Evolutionary conservation across 2,113 vertebrate species (phyloP).

Genomic region (Sander vitreus): DNA sequence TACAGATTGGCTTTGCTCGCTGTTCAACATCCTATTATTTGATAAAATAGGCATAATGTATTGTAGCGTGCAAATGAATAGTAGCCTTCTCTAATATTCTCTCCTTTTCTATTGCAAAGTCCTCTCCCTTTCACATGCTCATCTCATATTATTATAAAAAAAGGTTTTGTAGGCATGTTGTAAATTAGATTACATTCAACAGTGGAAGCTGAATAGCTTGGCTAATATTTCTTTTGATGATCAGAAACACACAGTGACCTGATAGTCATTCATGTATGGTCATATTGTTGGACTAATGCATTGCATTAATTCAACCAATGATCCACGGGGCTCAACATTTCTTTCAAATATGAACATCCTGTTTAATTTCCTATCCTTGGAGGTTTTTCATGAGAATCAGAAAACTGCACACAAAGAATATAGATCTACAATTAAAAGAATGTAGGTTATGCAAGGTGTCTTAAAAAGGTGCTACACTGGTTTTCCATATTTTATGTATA

Average conservation of each 20-base stretch:
- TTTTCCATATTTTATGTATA: not conserved
- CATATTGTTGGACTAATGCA: slow-evolving; percentile 52
- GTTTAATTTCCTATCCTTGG: slow-evolving; percentile 43
- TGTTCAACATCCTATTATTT: slow-evolving; percentile 34
- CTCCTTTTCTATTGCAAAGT: slow-evolving; percentile 39
- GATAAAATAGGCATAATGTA: slow-evolving; percentile 40
- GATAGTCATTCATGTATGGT: slow-evolving; percentile 79
- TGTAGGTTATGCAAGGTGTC: not conserved
- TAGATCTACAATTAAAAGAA: not conserved
- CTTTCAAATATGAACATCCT: slow-evolving; percentile 30
- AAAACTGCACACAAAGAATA: not conserved
- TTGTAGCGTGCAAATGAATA: slow-evolving; percentile 53
- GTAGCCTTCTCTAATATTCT: slow-evolving; percentile 59
- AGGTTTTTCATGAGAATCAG: slow-evolving; percentile 27
- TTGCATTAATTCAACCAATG: slow-evolving; percentile 52
- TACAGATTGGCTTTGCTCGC: slow-evolving; percentile 31
- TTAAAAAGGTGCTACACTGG: not conserved
- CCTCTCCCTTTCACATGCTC: slow-evolving; percentile 39
- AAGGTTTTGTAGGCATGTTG: slow-evolving; percentile 75
- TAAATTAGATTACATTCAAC: slow-evolving; percentile 83
- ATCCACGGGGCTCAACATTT: slow-evolving; percentile 47
- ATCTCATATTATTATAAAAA: slow-evolving; percentile 62
- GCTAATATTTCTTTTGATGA: slow-evolving; percentile 85
- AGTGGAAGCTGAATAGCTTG: slow-evolving; percentile 70
- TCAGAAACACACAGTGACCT: slow-evolving; percentile 82